Percentiles rank a stretch among this genome's conserved stretches.
Conservation (phyloP, 2,113 vertebrate genomes). For the Phalacrocorax carbo region DNA sequence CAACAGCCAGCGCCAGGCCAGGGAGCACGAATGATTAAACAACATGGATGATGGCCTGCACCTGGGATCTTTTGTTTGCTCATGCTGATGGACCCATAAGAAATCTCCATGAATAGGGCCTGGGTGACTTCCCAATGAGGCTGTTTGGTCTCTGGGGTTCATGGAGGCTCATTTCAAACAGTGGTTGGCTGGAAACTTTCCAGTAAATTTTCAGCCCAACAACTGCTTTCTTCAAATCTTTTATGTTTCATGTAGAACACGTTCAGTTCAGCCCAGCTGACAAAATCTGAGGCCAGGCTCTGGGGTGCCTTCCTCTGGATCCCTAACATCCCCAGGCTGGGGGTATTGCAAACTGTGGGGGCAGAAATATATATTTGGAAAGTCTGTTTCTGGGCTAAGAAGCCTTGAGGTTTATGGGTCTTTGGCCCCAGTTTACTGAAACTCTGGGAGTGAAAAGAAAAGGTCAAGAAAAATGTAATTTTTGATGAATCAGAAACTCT, state of each 20-base stretch:
- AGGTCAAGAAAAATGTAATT: background rate
- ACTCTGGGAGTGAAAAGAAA: background rate
- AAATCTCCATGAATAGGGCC: background rate
- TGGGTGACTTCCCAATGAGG: background rate
- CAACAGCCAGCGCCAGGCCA: background rate
- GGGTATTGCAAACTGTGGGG: background rate
- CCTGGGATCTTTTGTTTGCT: background rate
- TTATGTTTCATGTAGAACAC: fast-evolving
- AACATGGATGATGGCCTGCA: background rate
- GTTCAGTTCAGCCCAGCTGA: background rate
- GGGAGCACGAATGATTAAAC: background rate
- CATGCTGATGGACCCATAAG: background rate
- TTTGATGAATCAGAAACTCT: background rate
- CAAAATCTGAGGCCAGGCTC: background rate
- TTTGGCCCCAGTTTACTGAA: background rate
- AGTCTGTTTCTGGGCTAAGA: background rate
- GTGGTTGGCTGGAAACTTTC: background rate
- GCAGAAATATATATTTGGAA: background rate
- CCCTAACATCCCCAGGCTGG: background rate
- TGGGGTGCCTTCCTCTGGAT: background rate
- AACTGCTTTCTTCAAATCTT: background rate
- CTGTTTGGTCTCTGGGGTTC: background rate
- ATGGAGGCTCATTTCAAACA: background rate
- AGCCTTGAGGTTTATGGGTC: background rate
- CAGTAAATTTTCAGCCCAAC: background rate